Evolutionary conservation across 2,888 invertebrate species (phyloP), one percentile per base, ranked within the genome.

Genomic region (Anthophora plumipes): DNA sequence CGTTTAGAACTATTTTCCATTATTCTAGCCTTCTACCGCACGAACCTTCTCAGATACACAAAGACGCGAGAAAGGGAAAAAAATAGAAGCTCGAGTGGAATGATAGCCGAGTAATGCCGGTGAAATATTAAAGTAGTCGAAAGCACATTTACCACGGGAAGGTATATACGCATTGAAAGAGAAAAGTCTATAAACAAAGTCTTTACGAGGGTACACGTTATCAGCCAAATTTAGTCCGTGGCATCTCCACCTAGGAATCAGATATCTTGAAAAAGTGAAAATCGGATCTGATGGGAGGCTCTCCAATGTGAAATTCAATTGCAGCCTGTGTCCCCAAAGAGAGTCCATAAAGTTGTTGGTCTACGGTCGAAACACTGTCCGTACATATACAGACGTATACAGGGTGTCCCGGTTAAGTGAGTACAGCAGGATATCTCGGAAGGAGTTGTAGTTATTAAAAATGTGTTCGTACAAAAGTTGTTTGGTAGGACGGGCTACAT

Each of bases 281-380:
- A 75, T 61, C 54, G 75, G 54, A 61, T 74, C 60, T 50, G 43
- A 12, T 1, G 39, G 54, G 59, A 22, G 60, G 52, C 43, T 61
- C 69, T 60, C n/a, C 41, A 17, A 11, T 17, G 31, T 1, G 57
- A 20, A 66, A 79, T 79, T 79, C 79, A 70, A 76, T 79, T 71
- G 70, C 54, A 48, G 48, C 20, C 68, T 22, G 31, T 37, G 31
- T 63, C 39, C 69, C 57, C 39, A n/a, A 39, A 25, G 72, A 48
- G 72, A 52, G 67, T 66, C 46, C 64, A 60, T 61, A 74, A 81
- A 78, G 78, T 73, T 74, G 41, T 43, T 46, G 43, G 37, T 20
- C 48, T 52, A 59, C 64, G 39, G 46, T 17, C 31, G 50, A 31
- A 22, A 71, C 69, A 25, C 12, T 43, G 46, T 41, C 54, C 31